Conservation (phyloP, 1,140 invertebrate species). For the Mamestra configurata region DNA sequence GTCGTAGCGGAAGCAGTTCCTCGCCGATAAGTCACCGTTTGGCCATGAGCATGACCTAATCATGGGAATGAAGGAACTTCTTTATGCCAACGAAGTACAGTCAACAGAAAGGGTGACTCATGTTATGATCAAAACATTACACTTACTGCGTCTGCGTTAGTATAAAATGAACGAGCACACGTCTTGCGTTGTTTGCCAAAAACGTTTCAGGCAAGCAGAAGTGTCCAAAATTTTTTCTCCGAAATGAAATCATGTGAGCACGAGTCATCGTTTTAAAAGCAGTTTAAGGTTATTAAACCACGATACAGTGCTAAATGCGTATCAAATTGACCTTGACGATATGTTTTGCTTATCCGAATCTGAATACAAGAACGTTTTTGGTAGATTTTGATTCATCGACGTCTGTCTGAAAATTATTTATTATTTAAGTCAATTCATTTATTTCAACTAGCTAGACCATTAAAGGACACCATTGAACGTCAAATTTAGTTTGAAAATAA, state of each 20-base stretch:
- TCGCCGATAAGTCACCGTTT: not conserved
- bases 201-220: not conserved
- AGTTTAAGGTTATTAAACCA: slow-evolving; percentile 13
- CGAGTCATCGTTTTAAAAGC: slow-evolving; percentile 4
- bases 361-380: not conserved
- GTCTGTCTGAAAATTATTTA: not conserved
- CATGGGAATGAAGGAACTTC: not conserved
- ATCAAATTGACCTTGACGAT: not conserved
- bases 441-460: too few species aligned
- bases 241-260: not conserved
- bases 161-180: not conserved
- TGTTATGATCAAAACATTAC: not conserved
- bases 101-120: not conserved
- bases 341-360: not conserved
- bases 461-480: too few species aligned
- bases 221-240: not conserved
- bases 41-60: not conserved
- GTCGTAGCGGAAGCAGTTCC: not conserved
- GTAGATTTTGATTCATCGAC: not conserved
- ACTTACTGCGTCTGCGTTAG: not conserved
- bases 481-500: too few species aligned
- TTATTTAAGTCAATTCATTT: too few species aligned
- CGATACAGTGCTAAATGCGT: slow-evolving; percentile 14
- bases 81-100: not conserved
- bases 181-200: not conserved